phyloP scores from a whole-genome alignment of 2,113 vertebrate genomes.

The Hyla sarda region DNA sequence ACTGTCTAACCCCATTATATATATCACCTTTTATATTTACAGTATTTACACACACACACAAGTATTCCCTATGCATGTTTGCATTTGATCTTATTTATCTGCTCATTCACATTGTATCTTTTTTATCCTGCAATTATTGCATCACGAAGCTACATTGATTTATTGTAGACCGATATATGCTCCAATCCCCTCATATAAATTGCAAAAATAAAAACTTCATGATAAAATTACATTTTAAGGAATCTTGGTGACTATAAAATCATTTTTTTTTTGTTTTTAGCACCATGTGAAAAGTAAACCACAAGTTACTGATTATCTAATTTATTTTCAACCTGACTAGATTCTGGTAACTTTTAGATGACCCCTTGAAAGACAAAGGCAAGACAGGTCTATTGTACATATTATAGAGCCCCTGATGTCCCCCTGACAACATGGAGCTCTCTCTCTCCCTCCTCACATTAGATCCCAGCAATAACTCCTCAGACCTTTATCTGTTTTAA shows the following conservation, averaged over 20 bases:
- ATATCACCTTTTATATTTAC: too few species aligned
- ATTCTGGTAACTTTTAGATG: slow-evolving; percentile 98
- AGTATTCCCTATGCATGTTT: neutral
- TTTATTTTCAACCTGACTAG: slow-evolving; percentile 79
- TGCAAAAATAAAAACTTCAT: neutral
- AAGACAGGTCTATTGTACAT: slow-evolving; percentile 74
- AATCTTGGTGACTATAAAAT: neutral
- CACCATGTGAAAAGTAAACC: slow-evolving; percentile 44
- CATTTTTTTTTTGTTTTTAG: neutral
- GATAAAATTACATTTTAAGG: neutral
- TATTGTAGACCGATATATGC: neutral
- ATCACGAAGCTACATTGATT: neutral
- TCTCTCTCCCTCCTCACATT: slow-evolving; percentile 33
- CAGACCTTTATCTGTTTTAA: slow-evolving; percentile 28
- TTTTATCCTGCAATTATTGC: neutral
- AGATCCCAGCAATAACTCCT: slow-evolving; percentile 48
- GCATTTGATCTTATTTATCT: neutral
- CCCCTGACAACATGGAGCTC: slow-evolving; percentile 54
- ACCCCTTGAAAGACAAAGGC: slow-evolving; percentile 93
- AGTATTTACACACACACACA: too few species aligned
- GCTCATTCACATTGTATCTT: neutral
- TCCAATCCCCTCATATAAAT: neutral
- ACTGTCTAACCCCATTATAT: neutral
- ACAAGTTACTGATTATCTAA: slow-evolving; percentile 80
- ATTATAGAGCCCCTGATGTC: slow-evolving; percentile 66